phyloP scores from a whole-genome alignment of 2,888 invertebrate genomes.

The Stenodera caucasica region DNA sequence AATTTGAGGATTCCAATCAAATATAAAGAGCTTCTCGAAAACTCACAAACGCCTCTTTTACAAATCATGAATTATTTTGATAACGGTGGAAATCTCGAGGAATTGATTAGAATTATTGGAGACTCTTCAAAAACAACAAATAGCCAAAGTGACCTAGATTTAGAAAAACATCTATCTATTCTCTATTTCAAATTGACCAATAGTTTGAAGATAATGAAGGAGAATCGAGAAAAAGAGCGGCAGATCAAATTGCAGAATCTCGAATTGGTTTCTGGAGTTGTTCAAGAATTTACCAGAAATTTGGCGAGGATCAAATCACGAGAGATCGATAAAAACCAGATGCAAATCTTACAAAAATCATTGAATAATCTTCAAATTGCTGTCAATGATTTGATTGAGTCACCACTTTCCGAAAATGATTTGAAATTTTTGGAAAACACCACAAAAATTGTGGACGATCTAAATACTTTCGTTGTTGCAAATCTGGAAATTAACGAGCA shows the following conservation, averaged over 20 bases:
- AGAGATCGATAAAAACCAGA: constrained; percentile 39
- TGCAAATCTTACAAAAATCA: constrained; percentile 46
- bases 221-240: constrained; percentile 32
- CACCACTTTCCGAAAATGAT: constrained; percentile 39
- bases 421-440: constrained; percentile 40
- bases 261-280: constrained; percentile 41
- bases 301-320: constrained; percentile 47
- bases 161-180: constrained; percentile 34
- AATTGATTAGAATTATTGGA: neutral
- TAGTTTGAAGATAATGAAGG: constrained; percentile 36
- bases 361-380: constrained; percentile 48
- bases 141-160: constrained; percentile 19
- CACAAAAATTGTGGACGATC: constrained; percentile 38
- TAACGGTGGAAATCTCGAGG: neutral
- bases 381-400: constrained; percentile 48
- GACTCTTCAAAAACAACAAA: constrained; percentile 1
- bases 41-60: neutral
- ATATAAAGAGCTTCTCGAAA: neutral
- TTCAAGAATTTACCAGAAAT: constrained; percentile 45
- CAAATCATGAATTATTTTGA: neutral
- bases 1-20: constrained; percentile 5
- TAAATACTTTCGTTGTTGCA: constrained; percentile 35
- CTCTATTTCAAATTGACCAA: constrained; percentile 34
- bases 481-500: constrained; percentile 28
- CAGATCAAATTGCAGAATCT: constrained; percentile 40